Percentiles rank a stretch among this genome's conserved stretches.
Conservation (phyloP, 1,140 invertebrate genomes). For the Frieseomelitta varia region DNA sequence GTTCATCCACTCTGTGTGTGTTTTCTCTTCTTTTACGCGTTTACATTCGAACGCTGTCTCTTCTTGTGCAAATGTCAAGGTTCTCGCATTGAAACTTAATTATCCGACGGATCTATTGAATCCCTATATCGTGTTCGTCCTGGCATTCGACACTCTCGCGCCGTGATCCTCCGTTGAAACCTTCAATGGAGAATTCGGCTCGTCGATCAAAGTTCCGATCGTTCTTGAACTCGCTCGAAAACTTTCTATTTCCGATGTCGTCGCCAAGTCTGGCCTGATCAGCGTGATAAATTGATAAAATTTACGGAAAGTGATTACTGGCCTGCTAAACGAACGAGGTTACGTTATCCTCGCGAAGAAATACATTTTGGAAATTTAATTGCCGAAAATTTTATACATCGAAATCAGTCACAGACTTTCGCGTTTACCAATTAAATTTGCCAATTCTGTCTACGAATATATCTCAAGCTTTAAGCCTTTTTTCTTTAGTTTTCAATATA, state of each 20-base stretch:
- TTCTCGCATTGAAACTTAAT: slow-evolving; percentile 16
- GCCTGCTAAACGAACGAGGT: too few species aligned
- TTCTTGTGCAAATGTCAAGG: slow-evolving; percentile 35
- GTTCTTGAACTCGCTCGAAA: neutral
- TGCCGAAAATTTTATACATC: neutral
- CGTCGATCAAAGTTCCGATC: neutral
- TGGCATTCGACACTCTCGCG: neutral
- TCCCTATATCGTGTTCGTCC: neutral
- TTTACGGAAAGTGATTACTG: neutral
- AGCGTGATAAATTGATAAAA: neutral
- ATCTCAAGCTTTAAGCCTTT: too few species aligned
- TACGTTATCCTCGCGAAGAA: neutral
- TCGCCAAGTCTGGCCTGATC: neutral
- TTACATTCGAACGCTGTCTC: neutral
- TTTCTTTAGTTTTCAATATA: too few species aligned
- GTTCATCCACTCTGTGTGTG: neutral
- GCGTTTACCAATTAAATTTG: neutral
- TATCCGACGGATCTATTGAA: slow-evolving; percentile 16
- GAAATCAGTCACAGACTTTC: neutral
- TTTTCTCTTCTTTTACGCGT: neutral
- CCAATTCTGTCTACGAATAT: too few species aligned
- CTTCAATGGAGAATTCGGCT: neutral
- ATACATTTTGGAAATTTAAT: neutral
- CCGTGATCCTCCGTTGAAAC: neutral
- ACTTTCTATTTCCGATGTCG: neutral